Evolutionary conservation across 2,797 vertebrate genomes (phyloP).

Genomic region (Malacoctenus gilli): DNA sequence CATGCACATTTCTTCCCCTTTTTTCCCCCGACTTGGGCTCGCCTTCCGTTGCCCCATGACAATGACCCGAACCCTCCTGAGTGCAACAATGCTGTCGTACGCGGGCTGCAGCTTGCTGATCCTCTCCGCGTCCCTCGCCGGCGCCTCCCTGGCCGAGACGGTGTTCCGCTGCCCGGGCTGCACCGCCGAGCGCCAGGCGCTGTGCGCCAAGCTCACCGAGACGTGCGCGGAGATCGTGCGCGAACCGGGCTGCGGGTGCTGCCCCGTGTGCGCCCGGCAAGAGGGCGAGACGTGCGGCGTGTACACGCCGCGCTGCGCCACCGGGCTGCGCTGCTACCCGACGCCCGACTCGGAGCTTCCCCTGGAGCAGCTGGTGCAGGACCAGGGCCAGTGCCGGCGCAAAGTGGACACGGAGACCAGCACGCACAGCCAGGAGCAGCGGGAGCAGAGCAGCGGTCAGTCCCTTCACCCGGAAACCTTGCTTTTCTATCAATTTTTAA

Average conservation of each 20-base stretch:
- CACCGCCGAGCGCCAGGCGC: slow-evolving; percentile 86
- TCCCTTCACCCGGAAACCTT: slow-evolving; percentile 55
- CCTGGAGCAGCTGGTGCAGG: slow-evolving; percentile 91
- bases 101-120: slow-evolving; percentile 74
- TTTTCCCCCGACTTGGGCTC: slow-evolving; percentile 57
- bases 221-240: slow-evolving; percentile 91
- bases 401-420: slow-evolving; percentile 84
- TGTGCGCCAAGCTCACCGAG: slow-evolving; percentile 81
- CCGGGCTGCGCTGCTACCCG: slow-evolving; percentile 93
- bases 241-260: slow-evolving; percentile 95
- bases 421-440: slow-evolving; percentile 80
- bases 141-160: slow-evolving; percentile 82
- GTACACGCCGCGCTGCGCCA: slow-evolving; percentile 91
- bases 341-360: slow-evolving; percentile 90
- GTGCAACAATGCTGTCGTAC: slow-evolving; percentile 70
- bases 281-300: slow-evolving; percentile 92
- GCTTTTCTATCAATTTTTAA: slow-evolving; percentile 64
- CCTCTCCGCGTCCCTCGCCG: slow-evolving; percentile 75
- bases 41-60: slow-evolving; percentile 53
- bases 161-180: slow-evolving; percentile 88
- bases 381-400: slow-evolving; percentile 89
- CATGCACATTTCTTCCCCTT: slow-evolving; percentile 58
- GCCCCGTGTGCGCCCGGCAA: slow-evolving; percentile 90
- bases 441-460: slow-evolving; percentile 86
- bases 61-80: slow-evolving; percentile 51